Evolutionary conservation across 2,113 vertebrate species (phyloP), one percentile per base, ranked within the genome.

Genomic region (Xenopus tropicalis): DNA sequence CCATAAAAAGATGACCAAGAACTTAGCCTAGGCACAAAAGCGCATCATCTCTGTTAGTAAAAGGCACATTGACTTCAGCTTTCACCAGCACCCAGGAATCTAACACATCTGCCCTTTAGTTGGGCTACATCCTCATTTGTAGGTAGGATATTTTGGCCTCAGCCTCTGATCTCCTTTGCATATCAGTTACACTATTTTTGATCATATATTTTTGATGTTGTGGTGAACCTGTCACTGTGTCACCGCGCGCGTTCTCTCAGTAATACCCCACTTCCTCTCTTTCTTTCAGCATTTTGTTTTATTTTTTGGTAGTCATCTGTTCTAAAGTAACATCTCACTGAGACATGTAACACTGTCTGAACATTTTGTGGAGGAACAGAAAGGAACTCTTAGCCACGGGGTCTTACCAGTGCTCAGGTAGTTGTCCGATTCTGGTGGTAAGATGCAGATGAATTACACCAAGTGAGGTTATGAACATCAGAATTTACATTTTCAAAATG

Each of bases 101-200:
- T 69, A 63, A 56, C 58, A 69, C 58, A 76, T 69, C 58, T 76
- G 58, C 58, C 24, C 66, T 48, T 66, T 54, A 51, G 17, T 42
- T 62, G 52, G 57, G 22, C 66, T 58, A 67, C 70, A 78, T 44
- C 70, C 22, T 74, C 76, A 66, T 78, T 42, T 77, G 61, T 62
- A 81, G 16, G 68, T 69, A 70, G 79, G 82, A 73, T 90, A 90
- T 89, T 89, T 82, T 85, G 84, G 80, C 48, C 77, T 48, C 83
- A 80, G 85, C 19, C 88, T 87, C 84, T 80, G 82, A 78, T 86
- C 85, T 86, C 70, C 80, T 92, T 92, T 92, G 89, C 91, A 92
- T 92, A 88, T 91, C 90, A 91, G 91, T 92, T 91, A 89, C 75
- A 80, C 90, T 92, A 92, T 92, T 91, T 91, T 85, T 86, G 86